Evolutionary conservation across 2,888 invertebrate genomes (phyloP), one percentile per base, ranked within the genome.

Genomic region (Branchellion lobata): DNA sequence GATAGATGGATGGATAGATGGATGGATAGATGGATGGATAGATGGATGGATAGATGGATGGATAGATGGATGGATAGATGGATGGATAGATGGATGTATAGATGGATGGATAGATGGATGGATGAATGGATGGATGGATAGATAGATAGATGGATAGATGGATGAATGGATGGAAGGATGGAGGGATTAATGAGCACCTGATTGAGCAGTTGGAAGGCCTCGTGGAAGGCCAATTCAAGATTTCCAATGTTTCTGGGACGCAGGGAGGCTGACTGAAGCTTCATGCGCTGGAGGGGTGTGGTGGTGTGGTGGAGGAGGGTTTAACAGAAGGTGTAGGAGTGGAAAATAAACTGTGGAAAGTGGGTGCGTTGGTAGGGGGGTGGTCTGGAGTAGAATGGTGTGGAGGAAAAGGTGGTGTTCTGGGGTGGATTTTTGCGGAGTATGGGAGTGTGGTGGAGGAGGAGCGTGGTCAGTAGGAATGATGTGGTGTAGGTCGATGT

Each of bases 201-300:
- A 21, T 27, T 36, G 31, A 79, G 31, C 3, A 79, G 74, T 68
- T 79, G 61, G 61, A 68, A 79, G 14, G 75, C 79, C 11, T 14
- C 29, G n/a, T 24, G 18, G 40, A 79, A 68, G n/a, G 65, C 79
- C 18, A 73, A 27, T n/a, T 74, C 75, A n/a, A 79, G 79, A 24
- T 75, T 24, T 14, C 75, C 79, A 33, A 79, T 75, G 75, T 79
- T 79, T 51, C 27, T 2, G 0, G 77, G 61, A 11, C 34, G 27
- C 29, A 77, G 18, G 65, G 21, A 11, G 2, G 27, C 18, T 36
- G 53, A 34, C 61, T 65, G 53, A 33, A 29, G 24, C 33, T n/a
- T 61, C 11, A 77, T 65, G 47, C 34, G 27, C 77, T 77, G 77
- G 1, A 27, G 14, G 53, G 31, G 5, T 8, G 24, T 18, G 8